phyloP scores from a whole-genome alignment of 2,113 vertebrate species.

The Planiliza haematocheilus region DNA sequence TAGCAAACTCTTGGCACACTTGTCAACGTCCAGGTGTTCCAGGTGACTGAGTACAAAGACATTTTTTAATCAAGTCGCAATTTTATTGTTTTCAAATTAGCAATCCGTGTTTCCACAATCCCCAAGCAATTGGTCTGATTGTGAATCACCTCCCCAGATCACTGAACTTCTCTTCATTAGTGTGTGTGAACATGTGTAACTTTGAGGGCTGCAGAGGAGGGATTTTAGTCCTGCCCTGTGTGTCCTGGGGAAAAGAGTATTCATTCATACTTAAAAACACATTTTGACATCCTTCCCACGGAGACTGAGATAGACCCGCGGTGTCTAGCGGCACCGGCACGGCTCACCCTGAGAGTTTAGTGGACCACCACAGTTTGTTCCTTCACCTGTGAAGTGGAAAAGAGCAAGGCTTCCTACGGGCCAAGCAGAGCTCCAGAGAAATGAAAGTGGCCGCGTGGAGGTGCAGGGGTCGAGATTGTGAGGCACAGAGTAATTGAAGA shows the following conservation, averaged over 20 bases:
- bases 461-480: constrained; percentile 46
- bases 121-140: not conserved
- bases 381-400: constrained; percentile 23
- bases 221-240: constrained; percentile 11
- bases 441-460: constrained; percentile 23
- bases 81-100: not conserved
- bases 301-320: constrained; percentile 31
- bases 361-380: constrained; percentile 48
- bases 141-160: constrained; percentile 13
- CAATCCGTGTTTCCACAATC: not conserved
- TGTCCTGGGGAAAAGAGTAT: not conserved
- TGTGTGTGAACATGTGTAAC: not conserved
- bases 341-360: constrained; percentile 34
- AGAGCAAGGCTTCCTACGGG: constrained; percentile 38
- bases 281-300: constrained; percentile 19
- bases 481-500: constrained; percentile 60
- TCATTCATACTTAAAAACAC: constrained; percentile 15
- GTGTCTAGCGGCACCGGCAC: constrained; percentile 13
- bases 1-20: no score
- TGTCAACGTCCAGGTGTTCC: no score
- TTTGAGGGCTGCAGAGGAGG: not conserved
- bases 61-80: no score
- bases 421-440: constrained; percentile 32
- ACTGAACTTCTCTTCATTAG: not conserved
- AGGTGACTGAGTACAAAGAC: no score